A percentile compares a stretch with the other conserved stretches of the same genome.
phyloP scores from a whole-genome alignment of 2,888 invertebrate species.

The Melanchra persicariae region DNA sequence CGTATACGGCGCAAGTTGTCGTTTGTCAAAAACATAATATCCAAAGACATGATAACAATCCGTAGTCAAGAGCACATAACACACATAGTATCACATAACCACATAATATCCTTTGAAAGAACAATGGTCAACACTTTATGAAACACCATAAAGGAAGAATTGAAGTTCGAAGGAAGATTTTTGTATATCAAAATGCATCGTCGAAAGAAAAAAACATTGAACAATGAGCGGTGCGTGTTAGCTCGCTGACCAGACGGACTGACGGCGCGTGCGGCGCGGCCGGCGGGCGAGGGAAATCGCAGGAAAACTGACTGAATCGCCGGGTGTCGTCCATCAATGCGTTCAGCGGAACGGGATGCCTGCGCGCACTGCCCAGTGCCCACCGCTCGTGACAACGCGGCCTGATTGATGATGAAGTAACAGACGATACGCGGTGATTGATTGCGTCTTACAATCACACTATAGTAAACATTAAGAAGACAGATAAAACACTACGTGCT shows the following conservation, averaged over 20 bases:
- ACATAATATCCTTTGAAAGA: conserved; percentile 67
- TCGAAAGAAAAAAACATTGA: conserved; percentile 71
- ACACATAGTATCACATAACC: conserved; percentile 73
- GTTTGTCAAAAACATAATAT: conserved; percentile 90
- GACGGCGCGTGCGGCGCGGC: conserved; percentile 71
- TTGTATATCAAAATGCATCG: conserved; percentile 89
- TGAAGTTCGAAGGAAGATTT: conserved; percentile 74
- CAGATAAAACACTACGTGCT: not conserved
- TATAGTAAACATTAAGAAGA: conserved; percentile 9
- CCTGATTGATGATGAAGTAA: conserved; percentile 53
- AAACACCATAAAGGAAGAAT: conserved; percentile 77
- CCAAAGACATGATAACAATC: conserved; percentile 82
- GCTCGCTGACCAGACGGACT: conserved; percentile 79
- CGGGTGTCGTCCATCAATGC: conserved; percentile 74
- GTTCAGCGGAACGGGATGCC: conserved; percentile 79
- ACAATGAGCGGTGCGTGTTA: conserved; percentile 75
- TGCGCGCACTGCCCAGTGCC: conserved; percentile 40
- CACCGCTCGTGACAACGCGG: conserved; percentile 29
- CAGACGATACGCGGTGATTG: conserved; percentile 43
- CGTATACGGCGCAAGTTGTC: conserved; percentile 88
- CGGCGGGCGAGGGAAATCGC: conserved; percentile 83
- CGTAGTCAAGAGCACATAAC: conserved; percentile 71
- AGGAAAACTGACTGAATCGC: conserved; percentile 79
- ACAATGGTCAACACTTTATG: conserved; percentile 78
- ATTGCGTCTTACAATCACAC: conserved; percentile 40